phyloP scores from a whole-genome alignment of 2,888 invertebrate genomes.

The Digitonthophagus gazella region DNA sequence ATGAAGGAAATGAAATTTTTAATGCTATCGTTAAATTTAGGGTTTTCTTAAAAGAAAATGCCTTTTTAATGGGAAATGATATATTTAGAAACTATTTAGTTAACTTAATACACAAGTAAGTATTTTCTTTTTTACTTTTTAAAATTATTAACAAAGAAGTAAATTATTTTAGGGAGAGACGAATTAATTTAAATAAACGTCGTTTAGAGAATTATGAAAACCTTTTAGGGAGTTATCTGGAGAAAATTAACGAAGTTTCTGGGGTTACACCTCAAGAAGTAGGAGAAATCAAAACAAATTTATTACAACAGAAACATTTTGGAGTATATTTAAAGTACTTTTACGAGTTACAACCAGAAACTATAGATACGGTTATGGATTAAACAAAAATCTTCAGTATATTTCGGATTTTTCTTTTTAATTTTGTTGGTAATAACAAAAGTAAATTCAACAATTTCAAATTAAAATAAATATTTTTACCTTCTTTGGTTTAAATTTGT shows the following conservation, averaged over 20 bases:
- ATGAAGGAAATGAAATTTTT: conserved; percentile 13
- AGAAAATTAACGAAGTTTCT: conserved; percentile 11
- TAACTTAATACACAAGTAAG: conserved; percentile 41
- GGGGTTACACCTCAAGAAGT: conserved; percentile 8
- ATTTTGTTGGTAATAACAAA: too few relatives aligned
- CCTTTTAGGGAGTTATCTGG: conserved; percentile 11
- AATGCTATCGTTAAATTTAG: conserved; percentile 41
- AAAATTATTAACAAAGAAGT: background rate
- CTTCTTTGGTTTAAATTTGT: too few relatives aligned
- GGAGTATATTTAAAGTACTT: conserved; percentile 17
- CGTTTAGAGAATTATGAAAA: conserved; percentile 6
- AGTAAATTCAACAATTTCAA: too few relatives aligned
- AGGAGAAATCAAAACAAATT: conserved; percentile 1
- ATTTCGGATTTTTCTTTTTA: too few relatives aligned
- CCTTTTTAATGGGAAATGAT: conserved; percentile 43
- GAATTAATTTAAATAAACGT: background rate
- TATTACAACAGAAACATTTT: conserved; percentile 18
- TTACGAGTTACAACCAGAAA: too few relatives aligned
- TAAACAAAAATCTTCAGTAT: too few relatives aligned
- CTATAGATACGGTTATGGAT: too few relatives aligned
- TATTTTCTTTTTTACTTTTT: background rate
- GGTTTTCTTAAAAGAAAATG: conserved; percentile 43
- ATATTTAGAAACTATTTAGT: conserved; percentile 42
- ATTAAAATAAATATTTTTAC: too few relatives aligned
- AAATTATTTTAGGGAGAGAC: conserved; percentile 15